Percentiles rank a stretch among this genome's conserved stretches.
Conservation (phyloP, 2,797 vertebrate genomes). For the Cyclopterus lumpus region DNA sequence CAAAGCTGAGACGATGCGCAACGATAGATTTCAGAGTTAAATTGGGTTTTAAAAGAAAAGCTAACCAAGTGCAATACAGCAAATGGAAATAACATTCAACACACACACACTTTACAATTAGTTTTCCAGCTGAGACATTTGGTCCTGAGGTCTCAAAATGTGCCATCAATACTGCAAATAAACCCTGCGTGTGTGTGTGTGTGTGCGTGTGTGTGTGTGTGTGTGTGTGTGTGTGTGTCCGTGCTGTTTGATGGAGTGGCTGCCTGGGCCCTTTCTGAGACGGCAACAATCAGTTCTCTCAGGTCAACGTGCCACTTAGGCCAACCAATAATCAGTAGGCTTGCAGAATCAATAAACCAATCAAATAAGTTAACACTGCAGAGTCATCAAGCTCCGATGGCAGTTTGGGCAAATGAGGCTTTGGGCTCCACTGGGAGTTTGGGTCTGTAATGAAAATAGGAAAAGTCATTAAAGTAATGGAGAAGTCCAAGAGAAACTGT, state of each 20-base stretch:
- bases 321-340: slow-evolving; percentile 54
- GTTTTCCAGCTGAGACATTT: not conserved
- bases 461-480: slow-evolving; percentile 46
- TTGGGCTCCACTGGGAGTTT: slow-evolving; percentile 50
- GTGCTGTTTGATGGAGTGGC: slow-evolving; percentile 39
- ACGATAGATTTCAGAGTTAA: not conserved
- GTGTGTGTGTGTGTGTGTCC: not conserved
- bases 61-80: not conserved
- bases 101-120: not conserved
- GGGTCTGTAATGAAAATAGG: slow-evolving; percentile 52
- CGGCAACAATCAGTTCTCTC: slow-evolving; percentile 44
- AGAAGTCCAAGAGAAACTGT: slow-evolving; percentile 36
- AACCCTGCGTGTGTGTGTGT: slow-evolving; percentile 16
- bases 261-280: slow-evolving; percentile 36
- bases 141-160: slow-evolving; percentile 7
- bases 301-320: slow-evolving; percentile 55
- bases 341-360: slow-evolving; percentile 69
- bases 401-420: slow-evolving; percentile 50
- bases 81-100: not conserved
- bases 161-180: slow-evolving; percentile 2
- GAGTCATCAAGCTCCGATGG: slow-evolving; percentile 51
- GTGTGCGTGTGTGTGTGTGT: slow-evolving; percentile 6
- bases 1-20: slow-evolving; percentile 12
- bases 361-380: slow-evolving; percentile 67
- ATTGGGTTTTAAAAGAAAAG: not conserved